Conservation (phyloP, 1,140 invertebrate genomes). For the Xylocopa sonorina region DNA sequence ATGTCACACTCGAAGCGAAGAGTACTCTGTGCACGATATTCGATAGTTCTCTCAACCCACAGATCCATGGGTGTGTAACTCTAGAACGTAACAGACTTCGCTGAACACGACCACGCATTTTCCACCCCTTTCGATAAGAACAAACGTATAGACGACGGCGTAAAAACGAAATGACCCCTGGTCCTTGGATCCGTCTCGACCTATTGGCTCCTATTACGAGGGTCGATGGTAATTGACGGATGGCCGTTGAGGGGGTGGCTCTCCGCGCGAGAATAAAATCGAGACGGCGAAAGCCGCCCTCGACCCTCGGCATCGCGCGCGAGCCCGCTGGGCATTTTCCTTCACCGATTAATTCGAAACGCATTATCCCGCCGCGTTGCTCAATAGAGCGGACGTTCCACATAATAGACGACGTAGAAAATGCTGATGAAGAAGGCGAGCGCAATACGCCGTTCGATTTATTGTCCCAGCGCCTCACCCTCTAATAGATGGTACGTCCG, state of each 20-base stretch:
- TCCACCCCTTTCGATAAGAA: neutral
- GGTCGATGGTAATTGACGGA: conserved; percentile 48
- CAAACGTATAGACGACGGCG: neutral
- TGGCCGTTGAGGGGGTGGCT: conserved; percentile 7
- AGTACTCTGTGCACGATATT: neutral
- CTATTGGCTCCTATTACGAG: conserved; percentile 49
- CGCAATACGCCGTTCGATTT: conserved; percentile 28
- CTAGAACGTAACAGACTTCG: no score
- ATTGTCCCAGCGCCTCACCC: neutral
- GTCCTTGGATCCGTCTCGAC: conserved; percentile 24
- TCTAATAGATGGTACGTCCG: neutral
- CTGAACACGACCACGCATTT: no score
- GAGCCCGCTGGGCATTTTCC: neutral
- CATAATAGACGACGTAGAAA: conserved; percentile 36
- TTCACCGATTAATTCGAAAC: conserved; percentile 41
- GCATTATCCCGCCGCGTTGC: conserved; percentile 25
- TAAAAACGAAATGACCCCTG: conserved; percentile 14
- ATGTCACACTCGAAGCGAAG: no score
- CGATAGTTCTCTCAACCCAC: neutral
- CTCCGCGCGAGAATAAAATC: conserved; percentile 46
- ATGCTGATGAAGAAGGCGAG: conserved; percentile 22
- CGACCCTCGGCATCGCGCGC: neutral
- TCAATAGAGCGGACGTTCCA: conserved; percentile 6
- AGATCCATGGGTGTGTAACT: neutral
- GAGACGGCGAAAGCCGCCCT: conserved; percentile 11